phyloP scores from a whole-genome alignment of 2,797 vertebrate species.

The Epinephelus coioides region DNA sequence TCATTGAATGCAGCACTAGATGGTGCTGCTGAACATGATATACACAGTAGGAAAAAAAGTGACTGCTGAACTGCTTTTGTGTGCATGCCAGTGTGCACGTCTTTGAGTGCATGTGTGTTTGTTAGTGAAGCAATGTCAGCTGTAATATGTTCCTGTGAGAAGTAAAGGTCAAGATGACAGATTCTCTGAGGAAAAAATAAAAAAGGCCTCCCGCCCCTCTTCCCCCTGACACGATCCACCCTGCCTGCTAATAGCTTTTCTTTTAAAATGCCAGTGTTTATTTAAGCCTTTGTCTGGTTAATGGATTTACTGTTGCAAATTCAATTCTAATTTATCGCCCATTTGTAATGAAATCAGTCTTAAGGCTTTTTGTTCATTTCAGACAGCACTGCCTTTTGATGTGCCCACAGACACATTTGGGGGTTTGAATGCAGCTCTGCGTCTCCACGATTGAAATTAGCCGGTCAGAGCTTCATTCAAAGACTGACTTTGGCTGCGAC shows the following conservation, averaged over 20 bases:
- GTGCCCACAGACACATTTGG: slow-evolving; percentile 33
- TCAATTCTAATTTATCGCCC: slow-evolving; percentile 41
- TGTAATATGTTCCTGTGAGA: slow-evolving; percentile 63
- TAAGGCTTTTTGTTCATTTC: slow-evolving; percentile 15
- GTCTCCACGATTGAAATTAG: slow-evolving; percentile 28
- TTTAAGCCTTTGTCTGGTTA: slow-evolving; percentile 36
- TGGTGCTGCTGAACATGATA: slow-evolving; percentile 43
- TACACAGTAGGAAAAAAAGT: not conserved
- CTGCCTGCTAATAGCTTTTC: slow-evolving; percentile 37
- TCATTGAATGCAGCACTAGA: slow-evolving; percentile 34
- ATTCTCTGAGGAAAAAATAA: slow-evolving; percentile 21
- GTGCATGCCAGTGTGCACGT: not conserved
- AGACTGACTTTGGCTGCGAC: slow-evolving; percentile 44
- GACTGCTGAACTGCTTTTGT: not conserved
- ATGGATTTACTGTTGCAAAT: slow-evolving; percentile 40
- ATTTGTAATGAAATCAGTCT: slow-evolving; percentile 35
- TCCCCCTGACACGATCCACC: slow-evolving; percentile 19
- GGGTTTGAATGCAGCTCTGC: slow-evolving; percentile 39
- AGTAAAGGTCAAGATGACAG: slow-evolving; percentile 70
- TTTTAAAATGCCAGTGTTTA: slow-evolving; percentile 55
- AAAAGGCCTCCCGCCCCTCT: not conserved
- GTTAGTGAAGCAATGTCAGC: slow-evolving; percentile 54
- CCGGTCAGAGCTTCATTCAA: slow-evolving; percentile 49
- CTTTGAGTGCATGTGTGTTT: slow-evolving; percentile 27
- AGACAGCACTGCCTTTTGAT: slow-evolving; percentile 44